These are phyloP conservation scores for Trichogramma pretiosum DNA, from an alignment of 1,140 invertebrate genomes.

Conservation along the genomic window DNA sequence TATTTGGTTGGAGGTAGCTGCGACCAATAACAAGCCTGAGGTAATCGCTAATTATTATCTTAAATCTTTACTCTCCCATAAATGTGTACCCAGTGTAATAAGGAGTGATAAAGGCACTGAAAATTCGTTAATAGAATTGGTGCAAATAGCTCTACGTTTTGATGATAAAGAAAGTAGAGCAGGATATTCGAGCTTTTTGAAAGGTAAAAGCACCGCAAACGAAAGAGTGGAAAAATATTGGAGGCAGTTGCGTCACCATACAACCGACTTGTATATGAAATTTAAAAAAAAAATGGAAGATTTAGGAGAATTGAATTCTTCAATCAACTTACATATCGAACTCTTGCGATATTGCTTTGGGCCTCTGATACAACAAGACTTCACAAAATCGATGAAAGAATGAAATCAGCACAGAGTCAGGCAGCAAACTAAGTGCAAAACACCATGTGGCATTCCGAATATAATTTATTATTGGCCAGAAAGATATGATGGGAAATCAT, in stretches of 20 bases:
- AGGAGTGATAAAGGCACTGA: not conserved
- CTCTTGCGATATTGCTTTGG: conserved; percentile 9
- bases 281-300: conserved; percentile 10
- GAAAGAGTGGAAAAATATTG: conserved; percentile 9
- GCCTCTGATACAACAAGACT: conserved; percentile 1
- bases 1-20: not conserved
- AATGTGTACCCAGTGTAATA: not conserved
- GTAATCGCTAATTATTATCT: not conserved
- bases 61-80: not conserved
- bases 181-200: conserved; percentile 4
- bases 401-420: conserved; percentile 6
- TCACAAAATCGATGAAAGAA: not conserved
- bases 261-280: conserved; percentile 7
- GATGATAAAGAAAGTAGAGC: no score
- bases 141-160: not conserved
- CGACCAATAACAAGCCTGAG: not conserved
- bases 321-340: not conserved
- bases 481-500: not conserved
- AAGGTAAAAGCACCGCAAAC: conserved; percentile 10
- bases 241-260: conserved; percentile 1
- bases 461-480: not conserved
- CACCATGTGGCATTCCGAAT: not conserved
- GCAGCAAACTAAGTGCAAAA: not conserved
- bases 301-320: not conserved
- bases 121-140: not conserved